Evolutionary conservation across 2,113 vertebrate species (phyloP).

Genomic region (Sinocyclocheilus rhinocerous): DNA sequence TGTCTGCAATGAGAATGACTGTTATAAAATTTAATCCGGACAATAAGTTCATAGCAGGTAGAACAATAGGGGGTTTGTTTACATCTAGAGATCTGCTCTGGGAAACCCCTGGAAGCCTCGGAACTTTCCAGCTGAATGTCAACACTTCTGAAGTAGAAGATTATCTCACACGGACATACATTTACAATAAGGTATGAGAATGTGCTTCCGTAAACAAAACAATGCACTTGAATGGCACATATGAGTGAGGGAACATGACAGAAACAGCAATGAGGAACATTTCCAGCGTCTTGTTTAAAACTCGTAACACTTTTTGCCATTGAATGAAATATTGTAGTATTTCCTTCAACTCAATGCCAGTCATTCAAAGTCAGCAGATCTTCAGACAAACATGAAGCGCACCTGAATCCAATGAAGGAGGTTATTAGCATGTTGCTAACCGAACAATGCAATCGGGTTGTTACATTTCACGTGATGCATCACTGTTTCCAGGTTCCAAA

Average conservation of each 20-base stretch:
- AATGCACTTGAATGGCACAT: not conserved
- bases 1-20: not conserved
- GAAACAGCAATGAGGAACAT: not conserved
- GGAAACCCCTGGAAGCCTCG: conserved; percentile 24
- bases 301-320: not conserved
- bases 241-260: not conserved
- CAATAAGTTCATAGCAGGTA: not conserved
- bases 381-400: not conserved
- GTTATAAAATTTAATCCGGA: not conserved
- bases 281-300: not conserved
- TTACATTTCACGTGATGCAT: not conserved
- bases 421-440: not conserved
- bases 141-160: not conserved
- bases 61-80: conserved; percentile 11
- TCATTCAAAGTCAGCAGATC: not conserved
- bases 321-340: not conserved
- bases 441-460: not conserved
- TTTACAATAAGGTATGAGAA: not conserved
- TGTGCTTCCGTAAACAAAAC: conserved; percentile 16
- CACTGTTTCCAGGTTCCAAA: no score
- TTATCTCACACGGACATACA: not conserved
- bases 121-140: conserved; percentile 21
- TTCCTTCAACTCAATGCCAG: not conserved
- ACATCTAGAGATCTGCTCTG: not conserved
- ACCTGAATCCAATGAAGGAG: not conserved